Evolutionary conservation across 2,888 invertebrate species (phyloP).

Genomic region (Orchestes rusci): DNA sequence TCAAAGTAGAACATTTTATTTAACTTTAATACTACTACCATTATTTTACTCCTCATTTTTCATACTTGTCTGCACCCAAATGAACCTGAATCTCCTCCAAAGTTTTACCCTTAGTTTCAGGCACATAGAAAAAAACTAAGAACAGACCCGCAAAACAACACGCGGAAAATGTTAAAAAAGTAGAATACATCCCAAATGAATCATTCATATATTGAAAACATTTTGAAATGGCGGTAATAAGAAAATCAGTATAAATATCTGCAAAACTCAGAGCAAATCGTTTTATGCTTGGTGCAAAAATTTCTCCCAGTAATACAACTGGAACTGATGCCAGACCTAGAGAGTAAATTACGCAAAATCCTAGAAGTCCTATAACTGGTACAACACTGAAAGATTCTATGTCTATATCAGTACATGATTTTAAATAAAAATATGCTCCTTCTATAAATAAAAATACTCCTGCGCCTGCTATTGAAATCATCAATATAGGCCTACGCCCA

Average conservation of each 20-base stretch:
- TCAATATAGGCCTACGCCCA: constrained; percentile 49
- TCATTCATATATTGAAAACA: constrained; percentile 43
- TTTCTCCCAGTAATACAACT: constrained; percentile 47
- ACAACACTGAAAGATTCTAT: constrained; percentile 40
- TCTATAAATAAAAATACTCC: constrained; percentile 40
- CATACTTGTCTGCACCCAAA: too few relatives aligned
- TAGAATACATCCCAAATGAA: constrained; percentile 41
- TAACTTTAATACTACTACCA: too few relatives aligned
- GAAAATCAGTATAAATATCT: constrained; percentile 47
- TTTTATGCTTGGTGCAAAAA: constrained; percentile 51
- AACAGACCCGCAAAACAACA: too few relatives aligned
- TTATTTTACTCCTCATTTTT: too few relatives aligned
- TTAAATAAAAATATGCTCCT: constrained; percentile 45
- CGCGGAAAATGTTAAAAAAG: constrained; percentile 44
- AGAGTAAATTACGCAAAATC: constrained; percentile 46
- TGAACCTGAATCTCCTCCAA: too few relatives aligned
- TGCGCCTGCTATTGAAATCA: constrained; percentile 46
- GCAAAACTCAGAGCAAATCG: constrained; percentile 51
- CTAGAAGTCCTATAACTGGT: constrained; percentile 44
- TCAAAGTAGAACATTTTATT: too few relatives aligned
- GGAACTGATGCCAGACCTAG: constrained; percentile 49
- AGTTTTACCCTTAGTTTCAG: too few relatives aligned
- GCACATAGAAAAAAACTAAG: constrained; percentile 42
- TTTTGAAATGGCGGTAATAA: constrained; percentile 45
- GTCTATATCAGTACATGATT: constrained; percentile 39